Base-by-base conservation (phyloP, 2,888 invertebrate genomes). In the Ethmia dodecea region DNA sequence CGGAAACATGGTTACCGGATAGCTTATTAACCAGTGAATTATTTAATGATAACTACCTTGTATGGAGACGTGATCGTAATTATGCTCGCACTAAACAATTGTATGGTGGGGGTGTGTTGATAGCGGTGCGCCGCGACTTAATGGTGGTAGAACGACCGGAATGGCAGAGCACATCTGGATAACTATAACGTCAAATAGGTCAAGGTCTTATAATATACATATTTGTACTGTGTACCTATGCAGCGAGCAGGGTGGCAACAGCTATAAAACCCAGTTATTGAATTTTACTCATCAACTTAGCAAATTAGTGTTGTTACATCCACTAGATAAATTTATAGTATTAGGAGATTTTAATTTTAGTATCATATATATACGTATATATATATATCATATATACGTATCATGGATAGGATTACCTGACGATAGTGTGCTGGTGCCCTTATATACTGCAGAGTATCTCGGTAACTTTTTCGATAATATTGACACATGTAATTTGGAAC, bases 401-500 rank as follows among this genome's bases (percentile, higher is more conserved):
- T n/a, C n/a, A n/a, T n/a, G n/a, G n/a, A n/a, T n/a, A n/a, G n/a
- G n/a, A n/a, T n/a, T n/a, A n/a, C n/a, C n/a, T n/a, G n/a, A n/a
- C n/a, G n/a, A n/a, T n/a, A n/a, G n/a, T n/a, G 28, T 13, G 15
- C 12, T 3, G 20, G 20, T 12, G 13, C 12, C 10, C 20, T 22
- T 12, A 9, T n/a, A 10, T 16, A 16, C 16, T 9, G 26, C 10
- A 3, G 16, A 26, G 11, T 15, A 32, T 26, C 13, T 26, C 10
- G 11, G 9, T 11, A 9, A 32, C n/a, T 33, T 33, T 13, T 18
- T 33, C 10, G 33, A 33, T n/a, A 12, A 20, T 3, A 9, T 28
- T 1, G 16, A 28, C 10, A 28, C 16, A 5, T 15, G 15, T 10
- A 28, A 15, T 86, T n/a, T 13, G 12, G 32, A 2, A 4, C 28